Evolutionary conservation across 2,113 vertebrate species (phyloP), one percentile per base, ranked within the genome.

Genomic region (Pholis gunnellus): DNA sequence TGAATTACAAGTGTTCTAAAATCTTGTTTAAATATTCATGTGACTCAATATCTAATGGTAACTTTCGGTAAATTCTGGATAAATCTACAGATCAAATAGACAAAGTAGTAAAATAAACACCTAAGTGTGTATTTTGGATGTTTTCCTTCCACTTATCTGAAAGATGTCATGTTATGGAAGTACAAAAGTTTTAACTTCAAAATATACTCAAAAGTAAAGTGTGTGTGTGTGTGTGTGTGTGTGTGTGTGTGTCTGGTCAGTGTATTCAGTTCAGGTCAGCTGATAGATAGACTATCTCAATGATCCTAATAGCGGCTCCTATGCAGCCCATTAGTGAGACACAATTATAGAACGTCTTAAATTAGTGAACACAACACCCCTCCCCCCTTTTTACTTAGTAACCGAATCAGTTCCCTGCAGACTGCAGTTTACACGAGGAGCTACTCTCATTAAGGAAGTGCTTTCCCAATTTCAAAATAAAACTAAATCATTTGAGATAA

Each of bases 221-320:
- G 67, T 50, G 15, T 48, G 46, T 48, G 44, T 46, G 13, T 27
- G 81, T 52, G 67, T 46, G 44, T 46, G 44, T 46, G 44, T 48
- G 15, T 18, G 6, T 50, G 38, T 64, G 20, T 83, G 46, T 69
- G 54, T 79, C 46, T 5, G 59, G 65, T 87, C 64, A 67, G 64
- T 40, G 65, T 20, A 36, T 11, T 17, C 38, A 31, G 27, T 8
- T 22, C 61, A 64, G 60, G 60, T 63, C 31, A 54, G 61, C 20
- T 60, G 71, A 60, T 0, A 84, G 91, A 92, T 91, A 92, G 86
- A 87, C 82, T 89, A 89, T 91, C 88, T 90, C 22, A 29, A 77
- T 65, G 68, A 77, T 73, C 38, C 79, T 87, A 79, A 84, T 48
- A 75, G 81, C 1, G 14, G 74, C 85, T 72, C 75, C 85, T 64